Percentiles rank a stretch among this genome's conserved stretches.
These are phyloP conservation scores for Sciurus niger DNA, from an alignment of 2,113 vertebrate genomes.

Conservation along the genomic window DNA sequence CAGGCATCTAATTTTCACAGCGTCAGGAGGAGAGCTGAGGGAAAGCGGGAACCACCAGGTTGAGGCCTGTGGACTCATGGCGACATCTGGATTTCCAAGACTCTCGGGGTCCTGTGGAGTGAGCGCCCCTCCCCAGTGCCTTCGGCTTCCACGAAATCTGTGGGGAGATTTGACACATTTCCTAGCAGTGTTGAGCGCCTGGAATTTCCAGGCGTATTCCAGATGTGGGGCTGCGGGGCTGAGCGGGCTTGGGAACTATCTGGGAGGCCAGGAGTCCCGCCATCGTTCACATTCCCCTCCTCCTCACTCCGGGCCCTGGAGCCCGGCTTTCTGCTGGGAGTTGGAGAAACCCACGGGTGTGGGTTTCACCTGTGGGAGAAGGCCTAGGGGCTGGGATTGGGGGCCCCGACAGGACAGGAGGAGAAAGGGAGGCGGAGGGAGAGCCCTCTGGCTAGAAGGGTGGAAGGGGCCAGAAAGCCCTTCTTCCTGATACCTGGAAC, in stretches of 20 bases:
- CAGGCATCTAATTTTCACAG: slow-evolving; percentile 9
- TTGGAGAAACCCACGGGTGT: background rate
- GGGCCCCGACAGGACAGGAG: background rate
- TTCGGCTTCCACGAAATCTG: slow-evolving; percentile 52
- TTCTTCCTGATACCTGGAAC: background rate
- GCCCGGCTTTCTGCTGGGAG: background rate
- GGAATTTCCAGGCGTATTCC: slow-evolving; percentile 75
- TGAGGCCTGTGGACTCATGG: background rate
- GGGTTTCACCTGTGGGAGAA: background rate
- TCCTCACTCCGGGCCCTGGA: background rate
- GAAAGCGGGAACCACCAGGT: too few species aligned
- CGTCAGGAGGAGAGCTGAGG: background rate
- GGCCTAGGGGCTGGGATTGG: background rate
- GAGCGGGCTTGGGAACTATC: background rate
- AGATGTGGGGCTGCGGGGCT: slow-evolving; percentile 56
- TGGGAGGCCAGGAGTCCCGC: background rate
- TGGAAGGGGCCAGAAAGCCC: too few species aligned
- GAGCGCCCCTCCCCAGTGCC: background rate
- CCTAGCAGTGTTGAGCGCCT: slow-evolving; percentile 40
- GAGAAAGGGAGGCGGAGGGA: background rate
- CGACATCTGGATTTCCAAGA: slow-evolving; percentile 53
- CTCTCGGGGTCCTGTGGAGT: background rate
- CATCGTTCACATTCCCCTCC: fast-evolving
- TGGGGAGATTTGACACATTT: slow-evolving; percentile 66
- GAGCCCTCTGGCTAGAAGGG: background rate